A percentile compares a stretch with the other conserved stretches of the same genome.
phyloP scores from a whole-genome alignment of 2,888 invertebrate genomes.

The Leucophora obtusa region DNA sequence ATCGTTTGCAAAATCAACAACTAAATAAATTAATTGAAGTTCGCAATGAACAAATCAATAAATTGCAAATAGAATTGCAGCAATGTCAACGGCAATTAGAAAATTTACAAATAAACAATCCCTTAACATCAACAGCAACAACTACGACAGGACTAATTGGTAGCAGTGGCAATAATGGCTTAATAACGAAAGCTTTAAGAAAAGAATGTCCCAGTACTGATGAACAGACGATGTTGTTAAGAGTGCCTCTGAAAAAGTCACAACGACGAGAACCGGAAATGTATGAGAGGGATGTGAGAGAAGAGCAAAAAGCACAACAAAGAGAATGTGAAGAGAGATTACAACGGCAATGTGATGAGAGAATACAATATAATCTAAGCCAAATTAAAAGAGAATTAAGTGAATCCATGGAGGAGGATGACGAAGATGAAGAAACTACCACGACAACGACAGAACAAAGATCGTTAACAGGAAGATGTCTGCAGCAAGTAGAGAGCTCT shows the following conservation, averaged over 20 bases:
- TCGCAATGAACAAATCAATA: slow-evolving; percentile 75
- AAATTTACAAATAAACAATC: slow-evolving; percentile 64
- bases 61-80: slow-evolving; percentile 76
- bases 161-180: slow-evolving; percentile 64
- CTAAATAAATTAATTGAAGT: slow-evolving; percentile 74
- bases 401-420: slow-evolving; percentile 65
- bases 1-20: slow-evolving; percentile 75
- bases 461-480: slow-evolving; percentile 12
- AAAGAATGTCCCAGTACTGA: slow-evolving; percentile 47
- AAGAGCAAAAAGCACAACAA: slow-evolving; percentile 8
- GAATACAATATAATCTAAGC: slow-evolving; percentile 50
- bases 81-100: slow-evolving; percentile 74
- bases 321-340: slow-evolving; percentile 48
- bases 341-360: slow-evolving; percentile 40
- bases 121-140: slow-evolving; percentile 20
- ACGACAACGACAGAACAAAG: slow-evolving; percentile 24
- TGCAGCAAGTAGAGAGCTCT: slow-evolving; percentile 51
- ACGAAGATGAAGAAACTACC: slow-evolving; percentile 47
- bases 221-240: slow-evolving; percentile 43
- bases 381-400: slow-evolving; percentile 53
- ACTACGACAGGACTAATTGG: slow-evolving; percentile 28
- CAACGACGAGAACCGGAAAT: slow-evolving; percentile 69
- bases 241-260: slow-evolving; percentile 72
- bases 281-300: slow-evolving; percentile 28
- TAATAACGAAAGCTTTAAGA: slow-evolving; percentile 57